A percentile compares a stretch with the other conserved stretches of the same genome.
phyloP scores from a whole-genome alignment of 2,888 invertebrate genomes.

The Metalampra italica region DNA sequence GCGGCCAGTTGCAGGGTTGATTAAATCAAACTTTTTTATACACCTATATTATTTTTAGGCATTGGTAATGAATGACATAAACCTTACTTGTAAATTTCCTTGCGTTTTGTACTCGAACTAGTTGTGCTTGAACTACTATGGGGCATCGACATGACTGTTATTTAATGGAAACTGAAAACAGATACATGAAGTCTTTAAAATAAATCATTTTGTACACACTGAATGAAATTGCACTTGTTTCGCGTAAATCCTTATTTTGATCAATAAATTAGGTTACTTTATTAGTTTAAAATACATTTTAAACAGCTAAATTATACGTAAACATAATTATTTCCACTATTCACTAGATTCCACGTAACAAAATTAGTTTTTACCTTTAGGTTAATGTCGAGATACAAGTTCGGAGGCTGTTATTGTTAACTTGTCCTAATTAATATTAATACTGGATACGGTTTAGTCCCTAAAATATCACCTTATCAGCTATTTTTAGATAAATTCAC shows the following conservation, averaged over 20 bases:
- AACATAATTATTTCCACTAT: neutral
- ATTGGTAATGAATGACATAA: no score
- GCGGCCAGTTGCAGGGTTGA: no score
- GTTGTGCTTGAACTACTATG: slow-evolving; percentile 73
- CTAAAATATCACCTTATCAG: neutral
- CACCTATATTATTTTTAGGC: no score
- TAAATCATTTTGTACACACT: no score
- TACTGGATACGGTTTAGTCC: neutral
- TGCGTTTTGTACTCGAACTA: slow-evolving; percentile 71
- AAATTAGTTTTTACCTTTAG: neutral
- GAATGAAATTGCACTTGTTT: neutral
- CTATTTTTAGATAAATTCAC: neutral
- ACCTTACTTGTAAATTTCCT: slow-evolving; percentile 75
- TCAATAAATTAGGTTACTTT: no score
- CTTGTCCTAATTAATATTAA: neutral
- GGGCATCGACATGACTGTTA: slow-evolving; percentile 65
- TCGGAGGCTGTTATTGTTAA: neutral
- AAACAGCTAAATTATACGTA: no score
- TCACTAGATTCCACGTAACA: neutral
- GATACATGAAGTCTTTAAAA: neutral
- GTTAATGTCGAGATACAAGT: neutral
- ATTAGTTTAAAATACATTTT: no score
- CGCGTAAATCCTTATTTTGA: neutral
- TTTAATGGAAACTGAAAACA: neutral
- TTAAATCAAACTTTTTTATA: no score